Evolutionary conservation across 2,888 invertebrate species (phyloP).

Genomic region (Cyclophora albipunctata): DNA sequence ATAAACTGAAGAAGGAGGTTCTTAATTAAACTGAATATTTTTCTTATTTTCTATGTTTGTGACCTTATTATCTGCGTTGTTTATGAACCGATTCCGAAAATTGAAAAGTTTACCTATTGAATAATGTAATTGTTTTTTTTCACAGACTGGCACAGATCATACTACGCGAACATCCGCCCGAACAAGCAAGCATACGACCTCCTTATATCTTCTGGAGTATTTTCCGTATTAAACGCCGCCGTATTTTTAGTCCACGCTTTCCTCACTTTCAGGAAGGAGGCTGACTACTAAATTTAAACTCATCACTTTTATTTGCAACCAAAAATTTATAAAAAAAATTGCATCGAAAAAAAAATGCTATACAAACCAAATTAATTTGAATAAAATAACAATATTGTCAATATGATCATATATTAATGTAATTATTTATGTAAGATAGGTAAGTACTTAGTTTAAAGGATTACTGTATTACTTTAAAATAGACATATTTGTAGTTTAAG

Average conservation of each 20-base stretch:
- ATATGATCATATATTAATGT: no score
- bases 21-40: no score
- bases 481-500: no score
- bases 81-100: not conserved
- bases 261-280: slow-evolving; percentile 74
- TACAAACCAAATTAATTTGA: no score
- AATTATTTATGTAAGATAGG: no score
- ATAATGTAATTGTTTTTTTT: slow-evolving; percentile 14
- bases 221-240: slow-evolving; percentile 76
- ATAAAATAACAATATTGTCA: no score
- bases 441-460: no score
- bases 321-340: not conserved
- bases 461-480: no score
- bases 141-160: slow-evolving; percentile 68
- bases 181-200: slow-evolving; percentile 81
- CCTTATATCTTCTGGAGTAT: slow-evolving; percentile 78
- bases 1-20: not conserved
- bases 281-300: slow-evolving; percentile 53
- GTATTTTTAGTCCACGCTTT: slow-evolving; percentile 78
- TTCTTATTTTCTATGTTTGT: no score
- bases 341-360: no score
- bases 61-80: not conserved
- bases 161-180: slow-evolving; percentile 73
- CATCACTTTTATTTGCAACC: slow-evolving; percentile 3
- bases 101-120: no score